A percentile compares a stretch with the other conserved stretches of the same genome.
phyloP scores from a whole-genome alignment of 2,113 vertebrate genomes.

The Cochlearius cochlearius region DNA sequence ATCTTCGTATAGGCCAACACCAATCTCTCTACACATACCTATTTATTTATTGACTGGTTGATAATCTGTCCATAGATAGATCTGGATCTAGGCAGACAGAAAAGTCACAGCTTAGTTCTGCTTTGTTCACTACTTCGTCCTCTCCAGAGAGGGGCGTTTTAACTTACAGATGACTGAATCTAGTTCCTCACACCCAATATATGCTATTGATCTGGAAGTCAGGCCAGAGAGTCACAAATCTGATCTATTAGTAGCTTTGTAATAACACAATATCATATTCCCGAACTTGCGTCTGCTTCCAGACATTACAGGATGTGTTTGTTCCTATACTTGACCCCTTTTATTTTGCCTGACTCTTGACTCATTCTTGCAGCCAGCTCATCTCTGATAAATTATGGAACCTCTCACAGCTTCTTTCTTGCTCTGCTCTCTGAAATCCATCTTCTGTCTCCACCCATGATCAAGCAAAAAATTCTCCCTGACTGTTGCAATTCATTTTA shows the following conservation, averaged over 20 bases:
- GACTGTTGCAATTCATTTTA: not conserved
- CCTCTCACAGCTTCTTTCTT: not conserved
- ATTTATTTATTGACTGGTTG: not conserved
- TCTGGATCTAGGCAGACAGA: not conserved
- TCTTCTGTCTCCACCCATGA: not conserved
- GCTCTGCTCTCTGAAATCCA: not conserved
- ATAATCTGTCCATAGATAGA: not conserved
- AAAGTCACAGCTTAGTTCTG: not conserved
- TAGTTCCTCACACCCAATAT: not conserved
- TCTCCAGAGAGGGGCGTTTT: not conserved
- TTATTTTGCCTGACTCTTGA: not conserved
- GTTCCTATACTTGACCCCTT: constrained; percentile 14
- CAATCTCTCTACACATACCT: not conserved
- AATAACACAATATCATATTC: not conserved
- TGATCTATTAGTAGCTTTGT: not conserved
- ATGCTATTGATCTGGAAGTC: not conserved
- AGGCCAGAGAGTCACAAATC: not conserved
- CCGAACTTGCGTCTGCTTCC: not conserved
- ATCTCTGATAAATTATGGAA: not conserved
- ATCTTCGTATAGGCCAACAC: not conserved
- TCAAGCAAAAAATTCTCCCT: not conserved
- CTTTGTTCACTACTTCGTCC: not conserved
- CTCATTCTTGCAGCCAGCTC: not conserved
- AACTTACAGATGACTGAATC: not conserved
- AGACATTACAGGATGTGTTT: not conserved